Evolutionary conservation across 2,797 vertebrate species (phyloP).

Genomic region (Hirundo rustica): DNA sequence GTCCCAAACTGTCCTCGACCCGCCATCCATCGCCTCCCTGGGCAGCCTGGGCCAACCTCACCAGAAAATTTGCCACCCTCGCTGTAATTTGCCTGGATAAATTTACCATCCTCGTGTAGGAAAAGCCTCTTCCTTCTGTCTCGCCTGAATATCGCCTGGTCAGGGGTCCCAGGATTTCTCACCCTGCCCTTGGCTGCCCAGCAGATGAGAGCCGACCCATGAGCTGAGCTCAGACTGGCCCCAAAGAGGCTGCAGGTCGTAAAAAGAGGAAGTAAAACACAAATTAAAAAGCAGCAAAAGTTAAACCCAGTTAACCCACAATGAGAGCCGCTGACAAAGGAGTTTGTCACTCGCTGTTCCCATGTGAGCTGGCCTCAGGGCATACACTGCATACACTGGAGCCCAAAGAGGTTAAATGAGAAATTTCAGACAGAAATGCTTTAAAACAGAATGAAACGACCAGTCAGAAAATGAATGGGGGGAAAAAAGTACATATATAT

Average conservation of each 20-base stretch:
- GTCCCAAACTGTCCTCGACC: accelerated
- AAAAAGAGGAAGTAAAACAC: accelerated
- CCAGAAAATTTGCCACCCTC: accelerated
- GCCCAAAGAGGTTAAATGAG: not conserved
- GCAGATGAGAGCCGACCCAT: accelerated
- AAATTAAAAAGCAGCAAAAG: not conserved
- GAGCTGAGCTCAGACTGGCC: not conserved
- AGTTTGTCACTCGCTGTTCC: not conserved
- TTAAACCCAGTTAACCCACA: too few relatives aligned
- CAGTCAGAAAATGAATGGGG: not conserved
- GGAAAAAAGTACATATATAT: too few relatives aligned
- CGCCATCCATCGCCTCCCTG: too few relatives aligned
- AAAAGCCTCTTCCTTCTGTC: accelerated
- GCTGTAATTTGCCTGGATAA: accelerated
- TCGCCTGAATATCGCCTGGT: accelerated
- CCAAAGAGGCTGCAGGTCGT: not conserved
- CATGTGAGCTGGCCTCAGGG: accelerated
- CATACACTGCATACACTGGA: accelerated
- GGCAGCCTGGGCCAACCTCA: not conserved
- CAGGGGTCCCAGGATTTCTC: not conserved
- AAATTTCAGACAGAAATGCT: not conserved
- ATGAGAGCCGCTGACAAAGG: not conserved
- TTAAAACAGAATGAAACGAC: not conserved
- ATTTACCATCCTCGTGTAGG: accelerated
- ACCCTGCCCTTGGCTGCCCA: accelerated